Evolutionary conservation across 2,888 invertebrate species (phyloP), one percentile per base, ranked within the genome.

Genomic region (Steromphala cineraria): DNA sequence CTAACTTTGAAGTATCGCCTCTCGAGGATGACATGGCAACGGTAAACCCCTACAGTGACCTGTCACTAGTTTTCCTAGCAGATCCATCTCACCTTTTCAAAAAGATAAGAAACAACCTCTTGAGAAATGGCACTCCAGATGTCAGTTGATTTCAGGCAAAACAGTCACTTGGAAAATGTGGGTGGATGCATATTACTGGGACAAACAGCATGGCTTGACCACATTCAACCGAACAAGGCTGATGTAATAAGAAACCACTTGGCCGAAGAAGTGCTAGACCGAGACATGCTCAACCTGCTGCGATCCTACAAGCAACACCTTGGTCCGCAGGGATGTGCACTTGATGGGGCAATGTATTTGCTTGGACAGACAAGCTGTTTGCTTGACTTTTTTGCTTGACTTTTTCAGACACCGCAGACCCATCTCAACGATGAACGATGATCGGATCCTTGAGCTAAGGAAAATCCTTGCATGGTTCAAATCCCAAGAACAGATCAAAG

Each of bases 11-110:
- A 17, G 21, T n/a, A 17, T 15, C 53, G 40, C 67, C 78, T 24
- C 19, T n/a, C 52, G n/a, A 62, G 8, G 36, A 56, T 46, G 21
- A 78, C 36, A 78, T 78, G 46, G 31, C 78, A 15, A 46, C 36
- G 10, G 55, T 77, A 15, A 81, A 79, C 75, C 80, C 81, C 28
- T 84, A 67, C 71, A 78, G 56, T n/a, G 53, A 75, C 17, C 7
- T 62, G n/a, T 5, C 15, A 53, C 15, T 82, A 0, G 78, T 77
- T 21, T 83, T 83, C 52, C 79, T 85, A 17, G 82, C 83, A 81
- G 82, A 85, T 53, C 78, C 82, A 75, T 83, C 81, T n/a, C 85
- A 83, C 79, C 80, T 81, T 46, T 55, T 84, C 71, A 82, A 84
- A 62, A 86, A 83, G 55, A 81, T 78, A 5, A 75, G 83, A 36